Conservation (phyloP, 2,888 invertebrate species). For the Papilio elwesi region DNA sequence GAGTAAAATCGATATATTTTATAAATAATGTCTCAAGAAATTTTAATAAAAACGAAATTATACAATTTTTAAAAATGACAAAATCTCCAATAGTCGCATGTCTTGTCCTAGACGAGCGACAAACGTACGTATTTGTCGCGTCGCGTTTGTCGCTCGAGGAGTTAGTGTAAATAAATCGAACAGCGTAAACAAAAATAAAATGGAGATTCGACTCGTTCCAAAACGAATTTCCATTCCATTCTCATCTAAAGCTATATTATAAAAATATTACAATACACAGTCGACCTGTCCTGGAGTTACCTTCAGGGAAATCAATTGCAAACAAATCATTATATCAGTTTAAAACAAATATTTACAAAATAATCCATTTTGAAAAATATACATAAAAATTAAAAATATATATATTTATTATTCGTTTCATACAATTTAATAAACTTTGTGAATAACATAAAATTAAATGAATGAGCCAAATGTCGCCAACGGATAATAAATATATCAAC, state of each 20-base stretch:
- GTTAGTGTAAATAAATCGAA: background rate
- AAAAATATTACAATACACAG: background rate
- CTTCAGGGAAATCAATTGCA: background rate
- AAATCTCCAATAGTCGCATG: background rate
- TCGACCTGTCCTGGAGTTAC: background rate
- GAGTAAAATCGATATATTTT: too few relatives aligned
- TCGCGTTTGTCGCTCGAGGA: background rate
- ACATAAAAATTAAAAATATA: background rate
- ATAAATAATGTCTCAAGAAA: too few relatives aligned
- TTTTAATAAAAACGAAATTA: background rate
- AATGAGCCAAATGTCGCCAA: background rate
- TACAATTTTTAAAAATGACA: slow-evolving; percentile 3
- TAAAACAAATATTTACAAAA: slow-evolving; percentile 7
- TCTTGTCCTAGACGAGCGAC: too few relatives aligned
- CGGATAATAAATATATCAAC: too few relatives aligned
- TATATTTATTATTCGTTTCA: slow-evolving; percentile 7
- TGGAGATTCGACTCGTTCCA: background rate
- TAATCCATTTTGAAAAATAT: slow-evolving; percentile 3
- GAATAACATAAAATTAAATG: background rate
- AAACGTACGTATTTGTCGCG: too few relatives aligned
- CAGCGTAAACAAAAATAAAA: background rate
- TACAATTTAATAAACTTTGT: background rate
- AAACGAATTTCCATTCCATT: background rate
- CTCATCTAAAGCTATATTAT: background rate
- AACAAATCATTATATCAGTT: too few relatives aligned